Percentiles rank a stretch among this genome's conserved stretches.
phyloP scores from a whole-genome alignment of 2,113 vertebrate genomes.

The Megaceryle torquata region DNA sequence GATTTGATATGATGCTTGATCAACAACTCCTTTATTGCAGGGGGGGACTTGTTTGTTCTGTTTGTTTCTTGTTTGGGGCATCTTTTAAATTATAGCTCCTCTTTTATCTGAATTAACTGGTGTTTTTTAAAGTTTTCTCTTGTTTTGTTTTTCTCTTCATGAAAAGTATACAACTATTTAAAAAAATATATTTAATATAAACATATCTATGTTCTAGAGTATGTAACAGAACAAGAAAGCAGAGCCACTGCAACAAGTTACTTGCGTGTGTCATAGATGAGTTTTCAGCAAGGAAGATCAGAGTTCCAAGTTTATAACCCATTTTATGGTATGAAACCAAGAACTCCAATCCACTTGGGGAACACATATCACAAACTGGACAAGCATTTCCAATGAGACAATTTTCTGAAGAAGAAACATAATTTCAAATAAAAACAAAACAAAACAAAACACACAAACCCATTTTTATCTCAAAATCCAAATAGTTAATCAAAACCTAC shows the following conservation, averaged over 20 bases:
- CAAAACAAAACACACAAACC: not conserved
- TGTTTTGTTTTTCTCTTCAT: not conserved
- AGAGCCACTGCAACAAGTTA: not conserved
- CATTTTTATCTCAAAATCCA: not conserved
- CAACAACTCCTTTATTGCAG: not conserved
- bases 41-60: not conserved
- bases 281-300: not conserved
- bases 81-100: not conserved
- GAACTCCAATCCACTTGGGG: not conserved
- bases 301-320: not conserved
- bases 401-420: not conserved
- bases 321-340: not conserved
- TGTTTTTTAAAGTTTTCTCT: not conserved
- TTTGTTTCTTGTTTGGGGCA: not conserved
- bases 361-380: not conserved
- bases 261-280: not conserved
- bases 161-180: not conserved
- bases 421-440: not conserved
- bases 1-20: not conserved
- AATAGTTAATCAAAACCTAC: not conserved
- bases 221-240: not conserved
- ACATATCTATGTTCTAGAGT: fast-evolving
- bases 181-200: not conserved
- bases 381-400: not conserved
- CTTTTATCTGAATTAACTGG: not conserved